phyloP scores from a whole-genome alignment of 1,140 invertebrate species.

The Zaprionus ornatus region DNA sequence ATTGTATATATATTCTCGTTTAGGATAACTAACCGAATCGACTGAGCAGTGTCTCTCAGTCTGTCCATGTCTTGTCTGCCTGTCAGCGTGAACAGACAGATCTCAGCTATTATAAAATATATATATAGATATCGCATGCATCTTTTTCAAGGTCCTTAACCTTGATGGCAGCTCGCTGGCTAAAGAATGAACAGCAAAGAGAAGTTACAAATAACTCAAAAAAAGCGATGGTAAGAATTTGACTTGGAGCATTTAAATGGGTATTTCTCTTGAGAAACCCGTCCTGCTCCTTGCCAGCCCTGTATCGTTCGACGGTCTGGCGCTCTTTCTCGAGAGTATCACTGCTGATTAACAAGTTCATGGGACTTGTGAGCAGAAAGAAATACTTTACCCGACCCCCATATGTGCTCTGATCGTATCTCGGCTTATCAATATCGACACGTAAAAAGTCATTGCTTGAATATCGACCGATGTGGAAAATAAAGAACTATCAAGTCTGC shows the following conservation, averaged over 20 bases:
- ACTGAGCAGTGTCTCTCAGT: too few relatives aligned
- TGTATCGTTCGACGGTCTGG: constrained; percentile 89
- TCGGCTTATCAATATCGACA: constrained; percentile 92
- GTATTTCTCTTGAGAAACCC: constrained; percentile 85
- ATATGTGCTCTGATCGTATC: constrained; percentile 95
- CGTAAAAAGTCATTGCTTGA: constrained; percentile 53
- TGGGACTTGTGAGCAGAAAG: constrained; percentile 94
- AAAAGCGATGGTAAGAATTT: constrained; percentile 89
- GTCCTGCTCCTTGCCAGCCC: constrained; percentile 86
- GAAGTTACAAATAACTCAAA: constrained; percentile 92
- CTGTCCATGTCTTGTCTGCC: too few relatives aligned
- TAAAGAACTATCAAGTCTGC: constrained; percentile 17
- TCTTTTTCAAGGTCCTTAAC: constrained; percentile 86
- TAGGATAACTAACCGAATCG: too few relatives aligned
- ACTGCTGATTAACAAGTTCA: constrained; percentile 90
- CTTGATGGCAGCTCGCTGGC: constrained; percentile 87
- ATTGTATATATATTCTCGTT: too few relatives aligned
- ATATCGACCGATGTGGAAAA: not conserved
- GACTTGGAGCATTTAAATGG: constrained; percentile 86
- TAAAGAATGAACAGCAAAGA: constrained; percentile 91
- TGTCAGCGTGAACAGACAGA: too few relatives aligned
- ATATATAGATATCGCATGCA: constrained; percentile 84
- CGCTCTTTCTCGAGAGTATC: constrained; percentile 90
- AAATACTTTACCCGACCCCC: constrained; percentile 94
- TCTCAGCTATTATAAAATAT: too few relatives aligned